These are phyloP conservation scores for Microcebus jonahi DNA, from an alignment of 2,113 vertebrate genomes.

Conservation along the genomic window DNA sequence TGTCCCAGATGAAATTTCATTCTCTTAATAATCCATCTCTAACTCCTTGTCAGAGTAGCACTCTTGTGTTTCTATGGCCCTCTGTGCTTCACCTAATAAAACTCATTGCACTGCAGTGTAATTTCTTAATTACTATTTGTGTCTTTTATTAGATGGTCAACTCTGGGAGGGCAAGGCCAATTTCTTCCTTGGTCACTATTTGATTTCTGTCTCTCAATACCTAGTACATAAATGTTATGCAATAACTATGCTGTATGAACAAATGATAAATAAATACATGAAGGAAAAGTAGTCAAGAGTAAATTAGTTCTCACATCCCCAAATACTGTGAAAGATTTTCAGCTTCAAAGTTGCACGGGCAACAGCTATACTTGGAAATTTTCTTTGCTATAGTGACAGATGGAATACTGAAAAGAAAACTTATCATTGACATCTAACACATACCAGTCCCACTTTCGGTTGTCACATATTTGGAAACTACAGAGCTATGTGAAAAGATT, in stretches of 20 bases:
- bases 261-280: neutral
- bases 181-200: neutral
- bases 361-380: neutral
- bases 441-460: neutral
- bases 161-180: too few species aligned
- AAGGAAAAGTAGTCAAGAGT: neutral
- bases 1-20: neutral
- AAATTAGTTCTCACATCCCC: neutral
- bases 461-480: neutral
- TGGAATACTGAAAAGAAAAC: neutral
- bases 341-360: neutral
- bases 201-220: neutral
- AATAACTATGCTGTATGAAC: neutral
- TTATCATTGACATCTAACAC: neutral
- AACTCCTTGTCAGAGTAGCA: neutral
- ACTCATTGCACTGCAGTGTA: neutral
- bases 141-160: neutral
- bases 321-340: neutral
- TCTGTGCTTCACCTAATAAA: neutral
- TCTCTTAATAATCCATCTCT: neutral
- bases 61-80: neutral
- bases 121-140: neutral
- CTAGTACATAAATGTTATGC: neutral
- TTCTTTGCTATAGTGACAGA: neutral
- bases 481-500: constrained; percentile 1